These are phyloP conservation scores for Lampropteryx suffumata DNA, from an alignment of 2,888 invertebrate species.

Conservation along the genomic window DNA sequence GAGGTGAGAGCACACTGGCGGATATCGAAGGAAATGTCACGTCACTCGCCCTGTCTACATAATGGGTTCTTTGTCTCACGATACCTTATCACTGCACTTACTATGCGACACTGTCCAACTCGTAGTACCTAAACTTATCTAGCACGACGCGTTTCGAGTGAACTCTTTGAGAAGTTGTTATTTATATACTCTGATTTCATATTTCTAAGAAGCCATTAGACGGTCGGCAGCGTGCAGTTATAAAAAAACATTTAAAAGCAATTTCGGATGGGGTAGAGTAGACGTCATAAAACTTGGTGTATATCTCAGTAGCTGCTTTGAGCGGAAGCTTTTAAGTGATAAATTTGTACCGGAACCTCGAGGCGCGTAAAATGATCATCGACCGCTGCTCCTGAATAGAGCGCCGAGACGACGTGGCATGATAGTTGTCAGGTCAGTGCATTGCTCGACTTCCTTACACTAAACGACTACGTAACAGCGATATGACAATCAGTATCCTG, in stretches of 20 bases:
- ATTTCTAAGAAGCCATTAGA: constrained; percentile 25
- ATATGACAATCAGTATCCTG: constrained; percentile 7
- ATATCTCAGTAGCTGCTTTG: constrained; percentile 51
- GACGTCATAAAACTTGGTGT: constrained; percentile 56
- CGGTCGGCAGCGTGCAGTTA: constrained; percentile 18
- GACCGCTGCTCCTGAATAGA: constrained; percentile 54
- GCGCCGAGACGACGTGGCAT: constrained; percentile 40
- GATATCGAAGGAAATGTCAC: constrained; percentile 80
- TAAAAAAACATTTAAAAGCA: constrained; percentile 46
- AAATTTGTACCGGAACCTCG: constrained; percentile 79
- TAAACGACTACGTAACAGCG: constrained; percentile 33
- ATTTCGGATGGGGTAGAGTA: constrained; percentile 43
- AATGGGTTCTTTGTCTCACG: constrained; percentile 80
- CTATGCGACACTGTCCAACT: constrained; percentile 52
- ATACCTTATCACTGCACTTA: constrained; percentile 70
- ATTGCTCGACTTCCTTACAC: constrained; percentile 62
- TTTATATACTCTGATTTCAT: constrained; percentile 22
- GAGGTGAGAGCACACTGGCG: constrained; percentile 69
- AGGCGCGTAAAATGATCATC: constrained; percentile 75
- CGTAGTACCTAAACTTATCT: constrained; percentile 37
- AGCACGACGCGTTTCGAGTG: constrained; percentile 10
- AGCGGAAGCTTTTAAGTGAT: constrained; percentile 81
- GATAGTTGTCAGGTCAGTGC: constrained; percentile 68
- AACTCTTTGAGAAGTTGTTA: constrained; percentile 4
- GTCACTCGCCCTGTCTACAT: constrained; percentile 69